Evolutionary conservation across 2,113 vertebrate species (phyloP).

Genomic region (Antigone vipio): DNA sequence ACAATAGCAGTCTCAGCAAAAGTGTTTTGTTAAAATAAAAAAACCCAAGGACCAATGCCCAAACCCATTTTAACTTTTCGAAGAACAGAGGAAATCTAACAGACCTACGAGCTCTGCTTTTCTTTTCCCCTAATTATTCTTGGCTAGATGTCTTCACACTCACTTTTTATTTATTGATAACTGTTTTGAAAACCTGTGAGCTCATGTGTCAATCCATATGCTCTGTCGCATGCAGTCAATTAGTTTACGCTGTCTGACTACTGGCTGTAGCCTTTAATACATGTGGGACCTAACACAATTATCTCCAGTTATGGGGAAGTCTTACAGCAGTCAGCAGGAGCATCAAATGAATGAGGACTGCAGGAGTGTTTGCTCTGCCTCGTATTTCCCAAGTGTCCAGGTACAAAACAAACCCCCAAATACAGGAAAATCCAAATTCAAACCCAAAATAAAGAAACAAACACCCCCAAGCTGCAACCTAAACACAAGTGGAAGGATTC

Average conservation of each 20-base stretch:
- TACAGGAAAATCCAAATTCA: not conserved
- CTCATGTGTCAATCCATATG: not conserved
- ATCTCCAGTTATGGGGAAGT: not conserved
- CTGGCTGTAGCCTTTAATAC: not conserved
- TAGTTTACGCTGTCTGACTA: not conserved
- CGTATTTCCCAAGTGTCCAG: not conserved
- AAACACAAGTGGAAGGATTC: not conserved
- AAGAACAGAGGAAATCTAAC: slow-evolving; percentile 28
- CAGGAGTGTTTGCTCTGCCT: not conserved
- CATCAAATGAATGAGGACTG: not conserved
- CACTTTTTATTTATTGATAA: not conserved
- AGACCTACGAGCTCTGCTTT: not conserved
- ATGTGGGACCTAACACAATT: not conserved
- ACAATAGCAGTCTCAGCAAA: slow-evolving; percentile 35
- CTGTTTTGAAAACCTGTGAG: not conserved
- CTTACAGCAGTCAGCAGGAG: not conserved
- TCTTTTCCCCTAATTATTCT: slow-evolving; percentile 37
- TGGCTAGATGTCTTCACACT: not conserved
- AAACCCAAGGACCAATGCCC: not conserved
- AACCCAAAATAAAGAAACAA: not conserved
- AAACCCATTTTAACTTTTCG: slow-evolving; percentile 22
- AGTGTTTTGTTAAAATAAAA: slow-evolving; percentile 33
- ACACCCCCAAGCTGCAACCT: not conserved
- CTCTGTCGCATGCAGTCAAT: not conserved
- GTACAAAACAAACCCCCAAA: not conserved